These are phyloP conservation scores for Taxidea taxus DNA, from an alignment of 2,113 vertebrate genomes.

Conservation along the genomic window DNA sequence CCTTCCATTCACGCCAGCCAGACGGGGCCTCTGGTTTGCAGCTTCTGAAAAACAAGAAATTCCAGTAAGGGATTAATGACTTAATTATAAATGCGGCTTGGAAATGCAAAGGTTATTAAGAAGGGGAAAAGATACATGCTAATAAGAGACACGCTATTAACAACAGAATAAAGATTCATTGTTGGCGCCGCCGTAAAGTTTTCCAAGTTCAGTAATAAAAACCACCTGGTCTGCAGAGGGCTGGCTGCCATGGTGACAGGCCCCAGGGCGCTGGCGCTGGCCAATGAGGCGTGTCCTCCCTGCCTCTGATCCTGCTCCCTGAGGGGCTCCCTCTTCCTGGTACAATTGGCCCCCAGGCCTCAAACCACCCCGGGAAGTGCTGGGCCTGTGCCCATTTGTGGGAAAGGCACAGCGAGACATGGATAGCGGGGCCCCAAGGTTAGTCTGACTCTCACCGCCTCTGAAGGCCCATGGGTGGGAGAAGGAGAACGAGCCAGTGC, in stretches of 20 bases:
- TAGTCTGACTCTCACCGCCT: neutral
- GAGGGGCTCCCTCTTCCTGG: neutral
- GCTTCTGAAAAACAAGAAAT: slow-evolving; percentile 73
- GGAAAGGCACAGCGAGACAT: neutral
- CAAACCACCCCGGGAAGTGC: neutral
- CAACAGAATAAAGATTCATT: slow-evolving; percentile 76
- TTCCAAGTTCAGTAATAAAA: slow-evolving; percentile 74
- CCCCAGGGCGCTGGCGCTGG: neutral
- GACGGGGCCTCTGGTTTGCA: slow-evolving; percentile 49
- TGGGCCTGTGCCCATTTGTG: neutral
- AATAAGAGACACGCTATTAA: slow-evolving; percentile 75
- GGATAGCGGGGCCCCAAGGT: neutral
- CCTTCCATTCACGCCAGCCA: slow-evolving; percentile 32
- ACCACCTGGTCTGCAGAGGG: slow-evolving; percentile 57
- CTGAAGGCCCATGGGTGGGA: neutral
- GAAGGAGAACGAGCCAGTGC: neutral
- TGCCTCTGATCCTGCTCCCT: slow-evolving; percentile 19
- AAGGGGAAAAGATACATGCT: slow-evolving; percentile 73
- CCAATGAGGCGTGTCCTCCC: slow-evolving; percentile 41
- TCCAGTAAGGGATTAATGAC: slow-evolving; percentile 77
- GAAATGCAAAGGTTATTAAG: slow-evolving; percentile 75
- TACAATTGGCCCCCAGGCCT: slow-evolving; percentile 14
- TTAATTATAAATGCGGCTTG: slow-evolving; percentile 76
- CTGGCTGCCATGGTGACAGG: slow-evolving; percentile 60
- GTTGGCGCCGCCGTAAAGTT: slow-evolving; percentile 62